Conservation (phyloP, 1,140 invertebrate genomes). For the Bombus vancouverensis region DNA sequence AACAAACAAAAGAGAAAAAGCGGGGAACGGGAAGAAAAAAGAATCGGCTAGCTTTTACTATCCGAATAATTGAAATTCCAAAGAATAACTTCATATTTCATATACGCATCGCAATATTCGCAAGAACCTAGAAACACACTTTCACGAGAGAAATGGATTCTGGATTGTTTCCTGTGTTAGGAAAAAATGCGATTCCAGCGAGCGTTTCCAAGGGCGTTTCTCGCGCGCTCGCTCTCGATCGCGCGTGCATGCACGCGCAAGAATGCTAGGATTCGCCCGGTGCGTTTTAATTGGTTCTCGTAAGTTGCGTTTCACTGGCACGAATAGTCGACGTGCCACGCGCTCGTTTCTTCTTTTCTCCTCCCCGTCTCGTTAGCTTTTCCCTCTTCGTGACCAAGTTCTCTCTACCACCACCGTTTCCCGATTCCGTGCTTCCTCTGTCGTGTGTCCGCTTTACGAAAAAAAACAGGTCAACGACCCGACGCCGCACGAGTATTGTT, state of each 20-base stretch:
- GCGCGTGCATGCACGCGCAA: conserved; percentile 18
- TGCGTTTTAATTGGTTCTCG: conserved; percentile 51
- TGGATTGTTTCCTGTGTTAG: not conserved
- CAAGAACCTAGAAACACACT: conserved; percentile 1
- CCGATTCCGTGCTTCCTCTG: conserved; percentile 30
- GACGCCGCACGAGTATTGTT: not conserved
- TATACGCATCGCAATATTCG: not conserved
- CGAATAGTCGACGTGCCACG: conserved; percentile 40
- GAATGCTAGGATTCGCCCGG: conserved; percentile 31
- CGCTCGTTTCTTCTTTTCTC: conserved; percentile 2
- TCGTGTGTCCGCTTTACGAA: conserved; percentile 24
- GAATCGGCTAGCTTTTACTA: no score
- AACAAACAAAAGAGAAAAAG: no score
- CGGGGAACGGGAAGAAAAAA: not conserved
- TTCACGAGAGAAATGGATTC: not conserved
- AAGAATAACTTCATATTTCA: not conserved
- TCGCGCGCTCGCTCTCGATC: conserved; percentile 11
- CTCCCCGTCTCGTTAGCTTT: not conserved
- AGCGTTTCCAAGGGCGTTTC: conserved; percentile 17
- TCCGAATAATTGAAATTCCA: conserved; percentile 11
- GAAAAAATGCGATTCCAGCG: conserved; percentile 11
- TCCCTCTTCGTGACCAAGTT: conserved; percentile 26
- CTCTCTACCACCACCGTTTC: conserved; percentile 10
- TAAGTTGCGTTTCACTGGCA: conserved; percentile 51
- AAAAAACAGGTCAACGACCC: conserved; percentile 50